A percentile compares a stretch with the other conserved stretches of the same genome.
Evolutionary conservation across 2,113 vertebrate genomes (phyloP).

Genomic region (Ictidomys tridecemlineatus): DNA sequence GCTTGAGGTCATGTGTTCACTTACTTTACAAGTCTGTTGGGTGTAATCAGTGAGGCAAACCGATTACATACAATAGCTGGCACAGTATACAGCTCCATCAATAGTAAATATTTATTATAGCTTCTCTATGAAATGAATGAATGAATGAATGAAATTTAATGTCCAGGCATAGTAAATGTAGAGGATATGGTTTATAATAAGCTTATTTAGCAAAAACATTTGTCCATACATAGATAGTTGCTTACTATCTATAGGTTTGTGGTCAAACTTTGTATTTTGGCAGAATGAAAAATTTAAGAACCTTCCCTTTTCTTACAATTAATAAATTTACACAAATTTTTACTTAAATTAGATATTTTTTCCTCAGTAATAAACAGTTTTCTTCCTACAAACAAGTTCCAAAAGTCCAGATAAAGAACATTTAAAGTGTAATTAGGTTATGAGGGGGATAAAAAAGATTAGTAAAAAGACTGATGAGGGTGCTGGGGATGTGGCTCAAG

Average conservation of each 20-base stretch:
- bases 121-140: slow-evolving; percentile 33
- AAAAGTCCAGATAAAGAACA: slow-evolving; percentile 27
- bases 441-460: background rate
- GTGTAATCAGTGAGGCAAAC: background rate
- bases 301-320: slow-evolving; percentile 27
- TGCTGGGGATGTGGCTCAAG: too few species aligned
- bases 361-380: slow-evolving; percentile 40
- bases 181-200: slow-evolving; percentile 8
- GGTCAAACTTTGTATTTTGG: background rate
- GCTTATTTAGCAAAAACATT: slow-evolving; percentile 33
- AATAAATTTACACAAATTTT: slow-evolving; percentile 50
- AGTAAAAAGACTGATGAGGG: background rate
- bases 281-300: slow-evolving; percentile 59
- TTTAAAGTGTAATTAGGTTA: background rate
- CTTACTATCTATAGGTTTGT: slow-evolving; percentile 43
- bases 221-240: background rate
- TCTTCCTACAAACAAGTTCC: slow-evolving; percentile 2
- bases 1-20: background rate
- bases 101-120: slow-evolving; percentile 24
- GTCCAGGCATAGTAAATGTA: background rate
- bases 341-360: slow-evolving; percentile 14
- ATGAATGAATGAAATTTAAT: background rate
- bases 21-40: background rate
- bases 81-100: background rate
- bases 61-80: background rate